These are phyloP conservation scores for Calonectris borealis DNA, from an alignment of 2,113 vertebrate genomes.

Conservation along the genomic window DNA sequence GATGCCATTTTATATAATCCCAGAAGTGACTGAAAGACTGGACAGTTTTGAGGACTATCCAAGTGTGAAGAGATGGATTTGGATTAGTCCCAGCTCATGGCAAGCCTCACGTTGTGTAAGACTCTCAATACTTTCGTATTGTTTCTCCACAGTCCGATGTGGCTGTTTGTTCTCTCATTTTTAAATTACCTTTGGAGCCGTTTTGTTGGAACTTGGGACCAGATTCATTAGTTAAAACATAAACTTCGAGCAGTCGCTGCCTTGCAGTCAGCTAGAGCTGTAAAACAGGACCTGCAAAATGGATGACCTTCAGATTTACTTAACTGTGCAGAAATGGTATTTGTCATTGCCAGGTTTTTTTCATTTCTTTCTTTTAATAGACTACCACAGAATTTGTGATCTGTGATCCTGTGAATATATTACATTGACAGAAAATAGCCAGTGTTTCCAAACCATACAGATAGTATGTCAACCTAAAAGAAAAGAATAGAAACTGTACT, in stretches of 20 bases:
- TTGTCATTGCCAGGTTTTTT: constrained; percentile 10
- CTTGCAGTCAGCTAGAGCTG: background rate
- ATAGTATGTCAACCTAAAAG: background rate
- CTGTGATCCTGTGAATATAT: background rate
- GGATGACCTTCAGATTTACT: background rate
- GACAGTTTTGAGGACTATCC: constrained; percentile 67
- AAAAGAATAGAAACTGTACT: background rate
- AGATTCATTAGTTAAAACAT: constrained; percentile 43
- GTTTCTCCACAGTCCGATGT: constrained; percentile 1
- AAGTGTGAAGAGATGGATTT: constrained; percentile 61
- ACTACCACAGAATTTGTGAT: background rate
- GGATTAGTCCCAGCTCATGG: constrained; percentile 44
- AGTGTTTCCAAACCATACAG: background rate
- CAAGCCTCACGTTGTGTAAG: constrained; percentile 33
- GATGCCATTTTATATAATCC: constrained; percentile 72
- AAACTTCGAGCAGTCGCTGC: background rate
- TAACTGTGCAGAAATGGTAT: background rate
- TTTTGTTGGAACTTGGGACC: constrained; percentile 12
- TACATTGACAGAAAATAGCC: background rate
- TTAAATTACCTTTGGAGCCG: constrained; percentile 50
- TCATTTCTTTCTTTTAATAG: background rate
- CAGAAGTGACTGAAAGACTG: constrained; percentile 55
- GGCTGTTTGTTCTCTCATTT: constrained; percentile 9
- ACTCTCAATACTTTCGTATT: background rate
- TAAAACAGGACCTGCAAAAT: constrained; percentile 20